Evolutionary conservation across 2,797 vertebrate genomes (phyloP).

Genomic region (Tapera naevia): DNA sequence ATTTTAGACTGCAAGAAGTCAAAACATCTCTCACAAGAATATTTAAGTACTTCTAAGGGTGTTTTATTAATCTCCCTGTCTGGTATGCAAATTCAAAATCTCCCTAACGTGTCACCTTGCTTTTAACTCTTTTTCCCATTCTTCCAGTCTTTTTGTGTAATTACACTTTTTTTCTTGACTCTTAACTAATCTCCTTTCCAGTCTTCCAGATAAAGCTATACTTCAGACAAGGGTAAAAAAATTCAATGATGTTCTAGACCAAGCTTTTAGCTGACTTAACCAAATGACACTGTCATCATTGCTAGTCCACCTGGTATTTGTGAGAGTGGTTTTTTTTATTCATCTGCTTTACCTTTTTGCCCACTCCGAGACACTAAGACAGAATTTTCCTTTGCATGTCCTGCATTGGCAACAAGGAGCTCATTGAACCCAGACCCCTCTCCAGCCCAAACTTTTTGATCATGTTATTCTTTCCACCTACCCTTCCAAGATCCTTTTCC

Average conservation of each 20-base stretch:
- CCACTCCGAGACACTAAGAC: not conserved
- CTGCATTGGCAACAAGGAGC: not conserved
- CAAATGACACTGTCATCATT: not conserved
- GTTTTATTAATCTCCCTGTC: not conserved
- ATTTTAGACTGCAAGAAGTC: not conserved
- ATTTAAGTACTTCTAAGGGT: not conserved
- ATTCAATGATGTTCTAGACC: not conserved
- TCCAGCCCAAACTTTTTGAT: not conserved
- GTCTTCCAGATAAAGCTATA: not conserved
- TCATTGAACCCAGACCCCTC: not conserved
- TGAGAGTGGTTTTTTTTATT: not conserved
- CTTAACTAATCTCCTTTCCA: not conserved
- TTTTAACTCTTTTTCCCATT: not conserved
- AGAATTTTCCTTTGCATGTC: not conserved
- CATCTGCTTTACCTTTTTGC: not conserved
- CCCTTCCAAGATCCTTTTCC: not conserved
- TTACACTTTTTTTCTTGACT: not conserved
- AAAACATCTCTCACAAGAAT: not conserved
- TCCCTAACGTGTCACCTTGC: not conserved
- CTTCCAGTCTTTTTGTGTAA: not conserved
- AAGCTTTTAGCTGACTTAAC: not conserved
- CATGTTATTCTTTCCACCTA: not conserved
- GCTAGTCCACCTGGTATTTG: not conserved
- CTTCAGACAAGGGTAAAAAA: not conserved
- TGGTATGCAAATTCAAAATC: slow-evolving; percentile 1